Evolutionary conservation across 2,888 invertebrate genomes (phyloP), one percentile per base, ranked within the genome.

Genomic region (Temnothorax rugatulus): DNA sequence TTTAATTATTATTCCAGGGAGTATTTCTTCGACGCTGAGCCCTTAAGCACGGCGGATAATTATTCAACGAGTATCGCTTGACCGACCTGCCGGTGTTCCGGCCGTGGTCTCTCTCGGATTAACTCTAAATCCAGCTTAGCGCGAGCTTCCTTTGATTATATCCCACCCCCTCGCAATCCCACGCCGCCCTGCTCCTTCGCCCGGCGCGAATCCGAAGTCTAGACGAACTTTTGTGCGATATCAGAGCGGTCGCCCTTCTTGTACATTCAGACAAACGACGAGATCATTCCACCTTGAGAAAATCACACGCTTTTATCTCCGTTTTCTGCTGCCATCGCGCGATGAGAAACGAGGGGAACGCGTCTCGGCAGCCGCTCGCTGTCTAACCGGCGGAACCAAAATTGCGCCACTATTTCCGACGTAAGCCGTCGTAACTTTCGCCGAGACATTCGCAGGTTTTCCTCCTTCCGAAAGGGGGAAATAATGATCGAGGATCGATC

Each of bases 161-260:
- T 38, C n/a, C 38, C 52, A 13, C 9, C 1, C 52, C 25, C 13
- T 13, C 8, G n/a, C 52, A 41, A 69, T 77, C 41, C 41, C 52
- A 25, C 15, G 21, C 52, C 47, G 82, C 71, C 29, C 29, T 86
- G 54, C 25, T 54, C 41, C 25, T 50, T 82, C 87, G 66, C 50
- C 87, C 84, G 74, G 75, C 83, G 83, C 85, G 88, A 34, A 87
- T 90, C 73, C 88, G 15, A 66, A 82, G 90, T 91, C 89, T 91
- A 90, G 92, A 92, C 91, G 89, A 91, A 91, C 92, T 91, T 91
- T 91, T 89, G 90, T 89, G 91, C 89, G 89, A 92, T 91, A 91
- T 91, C 87, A 86, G 77, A 87, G 15, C 47, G 89, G 89, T 79
- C 79, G 54, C 50, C 57, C 73, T 34, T 41, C 44, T 47, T 59